These are phyloP conservation scores for Nomada lathburiana DNA, from an alignment of 2,888 invertebrate species.

Conservation along the genomic window DNA sequence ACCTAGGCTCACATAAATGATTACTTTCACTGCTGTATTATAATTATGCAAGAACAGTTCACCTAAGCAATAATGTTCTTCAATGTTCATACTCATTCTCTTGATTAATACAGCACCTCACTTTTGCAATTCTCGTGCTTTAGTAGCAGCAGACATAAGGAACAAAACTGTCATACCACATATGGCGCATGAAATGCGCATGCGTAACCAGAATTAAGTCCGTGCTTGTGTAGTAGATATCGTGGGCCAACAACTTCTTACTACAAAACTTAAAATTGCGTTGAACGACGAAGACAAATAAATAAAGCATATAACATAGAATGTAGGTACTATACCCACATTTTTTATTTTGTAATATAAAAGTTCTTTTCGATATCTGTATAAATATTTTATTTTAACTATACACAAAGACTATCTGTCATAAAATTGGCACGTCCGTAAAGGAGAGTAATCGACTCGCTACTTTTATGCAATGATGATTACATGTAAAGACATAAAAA, in stretches of 20 bases:
- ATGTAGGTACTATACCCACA: background rate
- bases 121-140: constrained; percentile 1
- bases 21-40: background rate
- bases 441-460: constrained; percentile 9
- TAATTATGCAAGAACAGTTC: background rate
- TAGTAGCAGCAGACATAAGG: background rate
- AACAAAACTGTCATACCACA: constrained; percentile 34
- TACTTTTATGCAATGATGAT: background rate
- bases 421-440: constrained; percentile 42
- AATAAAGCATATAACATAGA: background rate
- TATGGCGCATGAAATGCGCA: constrained; percentile 22
- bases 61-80: background rate
- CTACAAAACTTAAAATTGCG: background rate
- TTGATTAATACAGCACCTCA: constrained; percentile 6
- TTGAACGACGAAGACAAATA: background rate
- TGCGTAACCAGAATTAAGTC: constrained; percentile 20
- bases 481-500: background rate
- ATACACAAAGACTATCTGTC: constrained; percentile 19
- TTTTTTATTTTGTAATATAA: background rate
- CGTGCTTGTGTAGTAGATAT: background rate
- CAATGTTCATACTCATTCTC: constrained; percentile 23
- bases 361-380: constrained; percentile 24
- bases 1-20: constrained; percentile 17
- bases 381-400: constrained; percentile 16
- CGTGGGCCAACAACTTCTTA: background rate